Percentiles rank a stretch among this genome's conserved stretches.
These are phyloP conservation scores for Lepisosteus osseus DNA, from an alignment of 2,113 vertebrate species.

Conservation along the genomic window DNA sequence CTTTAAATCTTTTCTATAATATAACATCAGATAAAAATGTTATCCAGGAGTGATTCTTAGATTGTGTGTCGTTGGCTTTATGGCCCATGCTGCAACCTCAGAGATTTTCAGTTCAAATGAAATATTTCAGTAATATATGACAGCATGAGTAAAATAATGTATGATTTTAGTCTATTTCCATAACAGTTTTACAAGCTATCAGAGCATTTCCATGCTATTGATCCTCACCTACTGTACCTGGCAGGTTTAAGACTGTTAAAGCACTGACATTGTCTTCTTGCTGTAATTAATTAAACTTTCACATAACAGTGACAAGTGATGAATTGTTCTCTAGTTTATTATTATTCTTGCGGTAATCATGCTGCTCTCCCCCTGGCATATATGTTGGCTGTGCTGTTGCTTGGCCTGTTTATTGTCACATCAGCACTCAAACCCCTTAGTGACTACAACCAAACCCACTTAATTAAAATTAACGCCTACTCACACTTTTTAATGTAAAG, in stretches of 20 bases:
- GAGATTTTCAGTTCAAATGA: no score
- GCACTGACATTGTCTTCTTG: constrained; percentile 58
- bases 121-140: no score
- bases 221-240: constrained; percentile 37
- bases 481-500: neutral
- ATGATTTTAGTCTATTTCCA: constrained; percentile 3
- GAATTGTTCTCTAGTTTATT: constrained; percentile 61
- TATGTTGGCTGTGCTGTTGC: neutral
- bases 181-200: constrained; percentile 56
- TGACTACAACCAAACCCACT: constrained; percentile 23
- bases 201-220: constrained; percentile 55
- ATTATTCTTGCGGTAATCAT: constrained; percentile 49
- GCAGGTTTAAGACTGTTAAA: constrained; percentile 25
- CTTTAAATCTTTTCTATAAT: no score
- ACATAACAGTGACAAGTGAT: constrained; percentile 58
- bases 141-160: no score
- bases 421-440: constrained; percentile 30
- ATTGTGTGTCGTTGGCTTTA: no score
- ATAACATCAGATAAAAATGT: no score
- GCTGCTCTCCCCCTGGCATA: constrained; percentile 16
- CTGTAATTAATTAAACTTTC: constrained; percentile 69
- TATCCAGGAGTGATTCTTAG: no score
- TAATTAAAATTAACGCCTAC: constrained; percentile 23
- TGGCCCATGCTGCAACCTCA: no score
- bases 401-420: constrained; percentile 26